Base-by-base conservation (phyloP, 2,888 invertebrate genomes). In the Tetranychus truncatus region DNA sequence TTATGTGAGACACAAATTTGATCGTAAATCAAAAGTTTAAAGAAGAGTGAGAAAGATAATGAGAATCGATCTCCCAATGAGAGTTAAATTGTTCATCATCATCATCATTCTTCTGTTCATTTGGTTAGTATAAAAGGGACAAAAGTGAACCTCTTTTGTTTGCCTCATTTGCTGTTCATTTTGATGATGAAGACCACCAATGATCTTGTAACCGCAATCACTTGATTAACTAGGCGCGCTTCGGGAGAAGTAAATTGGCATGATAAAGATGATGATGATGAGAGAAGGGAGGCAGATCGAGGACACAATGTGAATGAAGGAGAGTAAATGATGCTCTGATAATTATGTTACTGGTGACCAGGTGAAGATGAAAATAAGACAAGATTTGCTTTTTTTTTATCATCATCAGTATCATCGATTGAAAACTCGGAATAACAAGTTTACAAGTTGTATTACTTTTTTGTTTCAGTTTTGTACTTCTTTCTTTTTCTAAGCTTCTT, bases 101-200 rank as follows among this genome's bases (percentile, higher is more conserved):
- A 15, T 55, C 55, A 34, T 34, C 34, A 34, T 34, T 34, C 34
- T 34, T 4, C 4, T 34, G 34, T 34, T 34, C 34, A 34, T 34
- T 34, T 34, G 34, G 34, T 34, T 5, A 34, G 55, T 9, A 55
- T 46, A 15, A 9, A 55, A 55, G 15, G 55, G 55, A 55, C 55
- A 55, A 15, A 55, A 34, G 34, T 34, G 34, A 34, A 15, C 15
- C 55, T 15, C 55, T 55, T 55, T 15, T 55, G 55, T 55, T 55
- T 15, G 9, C 55, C 15, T 55, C 55, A 55, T 55, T 15, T 15
- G 9, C 55, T 15, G 55, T 55, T 55, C 15, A 15, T 15, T 55
- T 55, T 55, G 55, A 55, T 55, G 55, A 55, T 55, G 55, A 55
- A 55, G 55, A 55, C 55, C 55, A 55, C 55, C 55, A 55, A 55